These are phyloP conservation scores for Diorhabda sublineata DNA, from an alignment of 1,140 invertebrate species.

Conservation along the genomic window DNA sequence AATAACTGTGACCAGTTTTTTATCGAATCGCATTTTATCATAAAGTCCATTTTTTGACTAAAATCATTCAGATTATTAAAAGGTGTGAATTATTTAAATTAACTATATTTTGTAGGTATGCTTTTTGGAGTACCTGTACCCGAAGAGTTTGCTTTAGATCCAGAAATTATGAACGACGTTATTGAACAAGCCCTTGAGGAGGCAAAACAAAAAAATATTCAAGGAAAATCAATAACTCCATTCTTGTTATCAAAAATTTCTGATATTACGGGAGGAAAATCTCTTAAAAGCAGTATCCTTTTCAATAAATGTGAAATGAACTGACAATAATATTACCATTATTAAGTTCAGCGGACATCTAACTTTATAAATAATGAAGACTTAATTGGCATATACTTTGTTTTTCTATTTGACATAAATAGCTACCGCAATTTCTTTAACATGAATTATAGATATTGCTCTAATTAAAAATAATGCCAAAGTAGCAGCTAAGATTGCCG, in stretches of 20 bases:
- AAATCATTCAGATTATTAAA: too few relatives aligned
- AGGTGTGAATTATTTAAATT: too few relatives aligned
- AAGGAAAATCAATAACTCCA: slow-evolving; percentile 88
- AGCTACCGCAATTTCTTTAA: slow-evolving; percentile 22
- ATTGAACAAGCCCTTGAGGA: slow-evolving; percentile 70
- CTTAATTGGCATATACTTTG: too few relatives aligned
- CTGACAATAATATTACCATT: too few relatives aligned
- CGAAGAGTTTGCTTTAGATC: slow-evolving; percentile 59
- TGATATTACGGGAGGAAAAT: slow-evolving; percentile 72
- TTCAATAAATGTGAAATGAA: neutral
- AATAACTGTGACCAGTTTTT: too few relatives aligned
- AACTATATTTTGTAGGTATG: slow-evolving; percentile 51
- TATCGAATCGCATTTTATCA: too few relatives aligned
- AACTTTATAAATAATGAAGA: too few relatives aligned
- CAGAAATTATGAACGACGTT: slow-evolving; percentile 59
- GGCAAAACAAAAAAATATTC: slow-evolving; percentile 60
- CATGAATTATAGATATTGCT: slow-evolving; percentile 65
- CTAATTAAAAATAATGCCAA: slow-evolving; percentile 89
- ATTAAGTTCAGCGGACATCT: too few relatives aligned
- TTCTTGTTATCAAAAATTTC: slow-evolving; percentile 78
- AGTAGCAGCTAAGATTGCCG: slow-evolving; percentile 79
- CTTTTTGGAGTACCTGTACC: slow-evolving; percentile 92
- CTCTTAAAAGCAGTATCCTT: slow-evolving; percentile 74
- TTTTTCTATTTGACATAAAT: too few relatives aligned
- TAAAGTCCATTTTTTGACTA: too few relatives aligned